phyloP scores from a whole-genome alignment of 2,888 invertebrate species.

The Pteria penguin region DNA sequence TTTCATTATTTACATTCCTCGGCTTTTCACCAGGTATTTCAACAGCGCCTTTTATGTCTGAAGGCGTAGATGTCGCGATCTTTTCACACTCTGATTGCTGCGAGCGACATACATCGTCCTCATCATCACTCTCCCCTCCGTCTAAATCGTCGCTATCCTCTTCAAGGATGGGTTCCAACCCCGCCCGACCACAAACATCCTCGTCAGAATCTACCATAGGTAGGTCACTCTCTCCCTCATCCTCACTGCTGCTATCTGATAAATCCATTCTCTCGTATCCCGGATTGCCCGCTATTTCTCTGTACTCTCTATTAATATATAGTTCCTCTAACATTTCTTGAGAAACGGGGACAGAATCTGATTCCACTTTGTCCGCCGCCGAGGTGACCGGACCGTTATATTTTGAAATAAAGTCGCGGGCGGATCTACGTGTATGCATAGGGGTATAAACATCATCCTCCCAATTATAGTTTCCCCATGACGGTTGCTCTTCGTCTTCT shows the following conservation, averaged over 20 bases:
- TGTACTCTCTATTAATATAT: slow-evolving; percentile 57
- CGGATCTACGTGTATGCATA: slow-evolving; percentile 53
- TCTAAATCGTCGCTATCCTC: slow-evolving; percentile 67
- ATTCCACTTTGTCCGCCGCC: slow-evolving; percentile 5
- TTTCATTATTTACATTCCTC: background rate
- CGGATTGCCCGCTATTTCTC: slow-evolving; percentile 54
- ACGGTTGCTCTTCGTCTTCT: slow-evolving; percentile 30
- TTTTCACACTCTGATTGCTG: no score
- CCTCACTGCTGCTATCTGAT: slow-evolving; percentile 32
- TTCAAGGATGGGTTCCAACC: slow-evolving; percentile 72
- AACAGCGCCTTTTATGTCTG: background rate
- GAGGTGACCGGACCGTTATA: slow-evolving; percentile 20
- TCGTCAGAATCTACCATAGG: slow-evolving; percentile 59
- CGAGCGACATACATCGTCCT: no score
- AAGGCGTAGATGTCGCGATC: no score
- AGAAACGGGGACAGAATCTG: slow-evolving; percentile 24
- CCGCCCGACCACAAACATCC: slow-evolving; percentile 57
- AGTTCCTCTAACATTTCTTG: slow-evolving; percentile 31
- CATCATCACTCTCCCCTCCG: slow-evolving; percentile 40
- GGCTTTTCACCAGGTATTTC: slow-evolving; percentile 4
- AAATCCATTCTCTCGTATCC: slow-evolving; percentile 52
- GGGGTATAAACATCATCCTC: slow-evolving; percentile 52
- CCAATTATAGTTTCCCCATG: slow-evolving; percentile 60
- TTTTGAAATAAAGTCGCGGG: slow-evolving; percentile 49
- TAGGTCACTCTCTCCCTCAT: slow-evolving; percentile 43